Evolutionary conservation across 2,888 invertebrate genomes (phyloP), one percentile per base, ranked within the genome.

Genomic region (Heteropelma amictum): DNA sequence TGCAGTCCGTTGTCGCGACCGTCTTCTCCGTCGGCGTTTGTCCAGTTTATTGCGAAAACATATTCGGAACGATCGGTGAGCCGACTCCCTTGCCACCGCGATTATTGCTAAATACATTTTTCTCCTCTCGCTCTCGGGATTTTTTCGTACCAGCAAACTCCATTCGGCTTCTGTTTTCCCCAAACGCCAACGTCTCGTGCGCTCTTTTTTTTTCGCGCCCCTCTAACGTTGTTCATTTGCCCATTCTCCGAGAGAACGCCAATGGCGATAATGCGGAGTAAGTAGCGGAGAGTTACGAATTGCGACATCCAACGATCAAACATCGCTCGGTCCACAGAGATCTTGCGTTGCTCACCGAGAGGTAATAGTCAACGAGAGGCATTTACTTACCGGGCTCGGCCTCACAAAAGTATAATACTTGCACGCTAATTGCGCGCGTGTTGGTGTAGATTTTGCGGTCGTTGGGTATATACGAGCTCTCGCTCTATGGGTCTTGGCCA

Each of bases 361-460:
- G 56, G 21, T 19, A 61, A 12, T 42, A 67, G 38, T 40, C 64
- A 54, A 47, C 63, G 67, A 68, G 45, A 74, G 64, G 49, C 77
- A 69, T 76, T 77, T 77, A 77, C 77, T 76, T 77, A 77, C 17
- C 61, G 33, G 61, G 63, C 63, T 63, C 51, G 65, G 75, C 76
- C 72, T 76, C 54, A 68, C 38, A 47, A 19, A 68, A 71, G 67
- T 67, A 71, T 70, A 53, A 63, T 70, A 70, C 30, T 33, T 51
- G 58, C 45, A 21, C 45, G 17, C 17, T 30, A 64, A 12, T 67
- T 67, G 7, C n/a, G 12, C 49, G 38, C 19, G 3, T 8, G 53
- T 54, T 42, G 53, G 42, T 10, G 51, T 51, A 21, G 10, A 17
- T 40, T 45, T 35, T 47, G 19, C 47, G 54, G 19, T 65, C 53